Evolutionary conservation across 92 coral and sea anemone genomes (phyloP).

Genomic region (Siderastrea radians): DNA sequence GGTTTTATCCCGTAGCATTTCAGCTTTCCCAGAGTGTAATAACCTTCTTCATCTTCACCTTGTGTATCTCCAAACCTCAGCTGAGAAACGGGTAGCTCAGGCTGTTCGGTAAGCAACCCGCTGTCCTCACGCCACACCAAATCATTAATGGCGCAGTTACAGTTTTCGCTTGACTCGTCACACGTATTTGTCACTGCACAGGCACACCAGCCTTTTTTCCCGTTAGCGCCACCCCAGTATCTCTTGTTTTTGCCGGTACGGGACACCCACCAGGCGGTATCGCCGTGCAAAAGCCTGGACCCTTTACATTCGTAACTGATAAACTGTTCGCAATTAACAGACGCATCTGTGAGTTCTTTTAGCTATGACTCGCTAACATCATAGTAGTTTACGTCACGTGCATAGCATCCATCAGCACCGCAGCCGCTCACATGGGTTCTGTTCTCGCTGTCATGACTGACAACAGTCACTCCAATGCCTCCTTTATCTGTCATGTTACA

Average conservation of each 20-base stretch:
- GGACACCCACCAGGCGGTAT: constrained; percentile 33
- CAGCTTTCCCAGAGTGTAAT: neutral
- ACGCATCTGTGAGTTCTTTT: neutral
- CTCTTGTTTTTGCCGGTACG: constrained; percentile 3
- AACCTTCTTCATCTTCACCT: neutral
- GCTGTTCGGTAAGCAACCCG: constrained; percentile 32
- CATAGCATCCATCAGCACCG: neutral
- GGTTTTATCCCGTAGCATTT: constrained; percentile 19
- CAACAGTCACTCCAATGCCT: too few relatives aligned
- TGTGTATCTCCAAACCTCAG: constrained; percentile 16
- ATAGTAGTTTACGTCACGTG: neutral
- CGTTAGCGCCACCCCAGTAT: constrained; percentile 34
- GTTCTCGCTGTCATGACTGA: too few relatives aligned
- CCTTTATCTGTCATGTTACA: constrained; percentile 7
- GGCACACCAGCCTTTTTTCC: neutral
- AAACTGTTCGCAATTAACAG: neutral
- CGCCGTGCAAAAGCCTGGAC: neutral
- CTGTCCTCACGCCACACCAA: constrained; percentile 23
- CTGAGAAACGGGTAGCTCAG: constrained; percentile 18
- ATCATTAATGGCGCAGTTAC: constrained; percentile 30
- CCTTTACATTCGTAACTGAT: constrained; percentile 8
- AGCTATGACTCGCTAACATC: neutral
- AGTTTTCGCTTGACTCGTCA: neutral
- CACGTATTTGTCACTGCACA: constrained; percentile 33
- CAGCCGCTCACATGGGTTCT: neutral